A percentile compares a stretch with the other conserved stretches of the same genome.
Evolutionary conservation across 2,888 invertebrate genomes (phyloP).

Genomic region (Synergus gifuensis): DNA sequence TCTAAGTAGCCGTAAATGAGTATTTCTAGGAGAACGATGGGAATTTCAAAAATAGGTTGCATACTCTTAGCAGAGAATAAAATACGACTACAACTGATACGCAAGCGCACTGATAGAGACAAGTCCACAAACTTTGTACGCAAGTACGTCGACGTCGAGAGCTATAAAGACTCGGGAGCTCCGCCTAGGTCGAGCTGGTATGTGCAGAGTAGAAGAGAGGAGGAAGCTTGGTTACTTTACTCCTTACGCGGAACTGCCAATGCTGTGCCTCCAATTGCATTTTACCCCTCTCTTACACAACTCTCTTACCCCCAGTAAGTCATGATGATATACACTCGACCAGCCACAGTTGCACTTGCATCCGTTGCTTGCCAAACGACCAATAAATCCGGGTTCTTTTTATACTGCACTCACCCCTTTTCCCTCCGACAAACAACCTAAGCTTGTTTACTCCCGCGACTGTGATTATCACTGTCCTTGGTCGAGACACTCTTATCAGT

Average conservation of each 20-base stretch:
- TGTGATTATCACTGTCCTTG: background rate
- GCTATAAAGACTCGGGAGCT: constrained; percentile 49
- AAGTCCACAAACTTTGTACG: constrained; percentile 33
- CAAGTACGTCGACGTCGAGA: constrained; percentile 38
- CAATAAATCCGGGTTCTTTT: constrained; percentile 51
- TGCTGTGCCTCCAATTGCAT: constrained; percentile 57
- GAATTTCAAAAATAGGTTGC: background rate
- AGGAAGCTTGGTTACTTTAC: constrained; percentile 67
- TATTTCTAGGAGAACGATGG: constrained; percentile 6
- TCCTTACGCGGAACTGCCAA: constrained; percentile 59
- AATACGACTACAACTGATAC: constrained; percentile 20
- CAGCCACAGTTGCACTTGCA: constrained; percentile 50
- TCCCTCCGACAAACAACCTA: constrained; percentile 48
- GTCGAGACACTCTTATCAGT: background rate
- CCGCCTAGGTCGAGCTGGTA: constrained; percentile 55
- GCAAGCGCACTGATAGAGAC: constrained; percentile 41
- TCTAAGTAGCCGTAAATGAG: background rate
- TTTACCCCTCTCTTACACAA: constrained; percentile 42
- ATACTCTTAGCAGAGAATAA: background rate
- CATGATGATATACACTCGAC: constrained; percentile 44
- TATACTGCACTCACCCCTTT: constrained; percentile 43
- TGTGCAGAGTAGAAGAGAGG: constrained; percentile 58
- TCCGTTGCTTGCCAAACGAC: constrained; percentile 41
- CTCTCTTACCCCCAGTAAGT: constrained; percentile 44
- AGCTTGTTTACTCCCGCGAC: background rate